Percentiles rank a stretch among this genome's conserved stretches.
phyloP scores from a whole-genome alignment of 1,140 invertebrate species.

The Druon quercuslanigerum region DNA sequence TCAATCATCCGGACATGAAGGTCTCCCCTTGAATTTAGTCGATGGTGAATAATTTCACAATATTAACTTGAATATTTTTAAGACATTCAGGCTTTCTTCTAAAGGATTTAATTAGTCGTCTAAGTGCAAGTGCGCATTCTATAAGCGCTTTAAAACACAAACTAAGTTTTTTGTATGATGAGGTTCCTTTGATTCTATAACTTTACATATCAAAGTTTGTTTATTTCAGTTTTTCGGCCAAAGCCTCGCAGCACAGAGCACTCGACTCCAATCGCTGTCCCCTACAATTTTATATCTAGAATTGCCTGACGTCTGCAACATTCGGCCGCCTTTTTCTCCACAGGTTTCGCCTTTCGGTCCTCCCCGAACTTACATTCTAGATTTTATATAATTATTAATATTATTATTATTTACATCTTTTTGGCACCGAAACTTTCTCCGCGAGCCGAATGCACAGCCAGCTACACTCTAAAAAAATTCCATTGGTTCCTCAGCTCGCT shows the following conservation, averaged over 20 bases:
- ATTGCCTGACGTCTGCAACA: not conserved
- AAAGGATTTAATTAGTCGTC: constrained; percentile 60
- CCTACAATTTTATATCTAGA: not conserved
- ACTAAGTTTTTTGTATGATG: constrained; percentile 48
- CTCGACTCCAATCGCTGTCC: constrained; percentile 48
- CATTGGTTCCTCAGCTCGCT: not conserved
- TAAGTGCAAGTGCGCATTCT: constrained; percentile 68
- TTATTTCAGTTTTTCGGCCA: constrained; percentile 41
- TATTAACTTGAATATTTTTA: constrained; percentile 59
- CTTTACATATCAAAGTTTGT: constrained; percentile 42
- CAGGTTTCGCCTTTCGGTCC: not conserved
- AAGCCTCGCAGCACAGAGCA: constrained; percentile 62
- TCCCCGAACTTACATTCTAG: constrained; percentile 23
- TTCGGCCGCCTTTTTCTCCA: not conserved
- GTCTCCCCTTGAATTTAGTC: constrained; percentile 60
- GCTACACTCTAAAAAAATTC: not conserved
- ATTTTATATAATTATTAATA: constrained; percentile 37
- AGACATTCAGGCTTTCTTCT: constrained; percentile 67
- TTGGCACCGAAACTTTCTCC: constrained; percentile 71
- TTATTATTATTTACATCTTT: constrained; percentile 69
- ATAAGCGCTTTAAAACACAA: constrained; percentile 63
- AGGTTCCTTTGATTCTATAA: constrained; percentile 46
- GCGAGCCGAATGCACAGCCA: not conserved
- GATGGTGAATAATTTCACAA: constrained; percentile 57
- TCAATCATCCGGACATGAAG: constrained; percentile 70